These are phyloP conservation scores for Cinclus mexicanus DNA, from an alignment of 2,113 vertebrate species.

Conservation along the genomic window DNA sequence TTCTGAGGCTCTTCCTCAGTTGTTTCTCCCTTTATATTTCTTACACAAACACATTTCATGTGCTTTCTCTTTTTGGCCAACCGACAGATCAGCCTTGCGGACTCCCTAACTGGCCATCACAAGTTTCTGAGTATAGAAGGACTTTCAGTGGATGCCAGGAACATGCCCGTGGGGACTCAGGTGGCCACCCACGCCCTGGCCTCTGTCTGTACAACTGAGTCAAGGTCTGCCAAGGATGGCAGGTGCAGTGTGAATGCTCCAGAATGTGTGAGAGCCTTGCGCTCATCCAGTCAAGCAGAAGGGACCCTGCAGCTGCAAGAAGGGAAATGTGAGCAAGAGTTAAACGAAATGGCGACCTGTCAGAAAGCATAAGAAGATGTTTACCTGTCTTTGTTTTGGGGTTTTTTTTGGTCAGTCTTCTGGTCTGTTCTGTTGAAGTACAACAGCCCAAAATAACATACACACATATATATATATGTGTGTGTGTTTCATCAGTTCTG, in stretches of 20 bases:
- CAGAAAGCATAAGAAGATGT: background rate
- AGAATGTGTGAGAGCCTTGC: background rate
- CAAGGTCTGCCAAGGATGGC: background rate
- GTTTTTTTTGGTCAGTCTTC: background rate
- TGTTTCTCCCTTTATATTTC: background rate
- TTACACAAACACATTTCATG: background rate
- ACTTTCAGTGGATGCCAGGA: background rate
- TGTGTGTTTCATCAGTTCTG: background rate
- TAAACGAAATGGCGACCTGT: background rate
- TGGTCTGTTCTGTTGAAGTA: background rate
- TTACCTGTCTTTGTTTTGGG: background rate
- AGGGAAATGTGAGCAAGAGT: background rate
- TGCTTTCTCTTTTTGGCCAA: background rate
- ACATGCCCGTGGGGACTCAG: background rate
- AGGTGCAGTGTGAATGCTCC: background rate
- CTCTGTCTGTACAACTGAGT: background rate
- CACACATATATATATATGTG: rapidly evolving
- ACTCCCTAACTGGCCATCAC: background rate
- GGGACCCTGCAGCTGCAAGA: background rate
- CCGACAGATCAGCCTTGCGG: background rate
- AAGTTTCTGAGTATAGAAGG: background rate
- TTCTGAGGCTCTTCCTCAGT: background rate
- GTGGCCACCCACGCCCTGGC: background rate
- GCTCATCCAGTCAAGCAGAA: background rate
- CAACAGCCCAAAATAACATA: background rate